Base-by-base conservation (phyloP, 2,888 invertebrate species). In the Melinopterus prodromus region DNA sequence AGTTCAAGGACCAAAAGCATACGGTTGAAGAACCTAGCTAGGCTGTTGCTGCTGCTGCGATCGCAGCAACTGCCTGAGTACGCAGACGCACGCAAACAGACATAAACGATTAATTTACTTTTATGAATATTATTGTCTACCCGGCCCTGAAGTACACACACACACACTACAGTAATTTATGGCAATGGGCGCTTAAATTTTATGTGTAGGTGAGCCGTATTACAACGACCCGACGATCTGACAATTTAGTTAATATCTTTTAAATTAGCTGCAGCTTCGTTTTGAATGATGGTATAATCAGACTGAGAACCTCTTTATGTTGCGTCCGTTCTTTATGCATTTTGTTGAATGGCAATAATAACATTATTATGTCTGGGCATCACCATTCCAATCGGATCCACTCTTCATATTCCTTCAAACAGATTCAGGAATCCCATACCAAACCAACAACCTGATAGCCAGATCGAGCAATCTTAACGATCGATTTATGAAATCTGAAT, bases 51-150 rank as follows among this genome's bases (percentile, higher is more conserved):
- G 12, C 12, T 12, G 53, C 53, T 9, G 53, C 53, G 53, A 53
- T 12, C 26, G 26, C 26, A 26, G 26, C 12, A 53, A 53, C 53
- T 53, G 53, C 2, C 53, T 12, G 53, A 53, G 53, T 53, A 53
- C 53, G 53, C 53, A 53, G 53, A 53, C 53, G 53, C 12, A 53
- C 53, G 53, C 53, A 53, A 53, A 53, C 53, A 53, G 53, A 53
- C 53, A 53, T 53, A 53, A 53, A 53, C 53, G 53, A 53, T 53
- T 53, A 53, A 53, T 53, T 53, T 53, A 53, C 53, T 53, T 53
- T 53, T 53, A 53, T 53, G 53, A 53, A 53, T 53, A 53, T 53
- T 53, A 53, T 53, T 53, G 53, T 53, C 53, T 53, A 53, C 53
- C 7, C 53, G 53, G 12, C 53, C 53, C 7, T 53, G 53, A 53